Evolutionary conservation across 2,888 invertebrate species (phyloP).

Genomic region (Drosophila sordidula): DNA sequence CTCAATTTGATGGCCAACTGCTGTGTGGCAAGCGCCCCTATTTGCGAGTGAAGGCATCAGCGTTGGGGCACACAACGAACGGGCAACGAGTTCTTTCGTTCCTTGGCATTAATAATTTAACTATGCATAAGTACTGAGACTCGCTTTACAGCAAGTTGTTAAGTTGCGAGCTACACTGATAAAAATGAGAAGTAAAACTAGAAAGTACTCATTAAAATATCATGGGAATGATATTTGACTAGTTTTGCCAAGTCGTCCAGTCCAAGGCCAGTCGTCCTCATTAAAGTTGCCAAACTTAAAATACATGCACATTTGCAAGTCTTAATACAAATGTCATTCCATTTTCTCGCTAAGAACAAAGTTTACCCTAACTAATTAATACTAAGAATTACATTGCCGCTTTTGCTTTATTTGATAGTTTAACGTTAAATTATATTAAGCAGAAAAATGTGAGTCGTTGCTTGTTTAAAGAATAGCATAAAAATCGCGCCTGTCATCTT

Average conservation of each 20-base stretch:
- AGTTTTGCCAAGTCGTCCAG: not conserved
- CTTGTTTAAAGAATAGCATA: too few species aligned
- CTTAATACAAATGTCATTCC: too few species aligned
- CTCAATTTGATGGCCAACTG: conserved; percentile 67
- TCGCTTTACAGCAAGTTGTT: conserved; percentile 7
- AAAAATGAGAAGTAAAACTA: not conserved
- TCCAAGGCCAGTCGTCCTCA: not conserved
- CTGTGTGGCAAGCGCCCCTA: conserved; percentile 24
- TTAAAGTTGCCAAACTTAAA: not conserved
- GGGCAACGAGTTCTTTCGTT: conserved; percentile 31
- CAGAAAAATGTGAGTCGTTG: too few species aligned
- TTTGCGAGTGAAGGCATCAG: conserved; percentile 3
- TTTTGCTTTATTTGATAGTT: too few species aligned
- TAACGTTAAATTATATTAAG: too few species aligned
- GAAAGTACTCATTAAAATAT: conserved; percentile 3
- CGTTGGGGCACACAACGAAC: conserved; percentile 11
- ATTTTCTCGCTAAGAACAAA: too few species aligned
- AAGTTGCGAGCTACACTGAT: conserved; percentile 1
- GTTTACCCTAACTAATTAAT: too few species aligned
- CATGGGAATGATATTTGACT: not conserved
- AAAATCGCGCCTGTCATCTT: too few species aligned
- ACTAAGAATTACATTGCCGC: too few species aligned
- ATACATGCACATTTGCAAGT: too few species aligned
- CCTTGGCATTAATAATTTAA: conserved; percentile 44
- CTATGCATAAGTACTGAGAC: conserved; percentile 23